Conservation (phyloP, 2,888 invertebrate species). For the Phania funesta region DNA sequence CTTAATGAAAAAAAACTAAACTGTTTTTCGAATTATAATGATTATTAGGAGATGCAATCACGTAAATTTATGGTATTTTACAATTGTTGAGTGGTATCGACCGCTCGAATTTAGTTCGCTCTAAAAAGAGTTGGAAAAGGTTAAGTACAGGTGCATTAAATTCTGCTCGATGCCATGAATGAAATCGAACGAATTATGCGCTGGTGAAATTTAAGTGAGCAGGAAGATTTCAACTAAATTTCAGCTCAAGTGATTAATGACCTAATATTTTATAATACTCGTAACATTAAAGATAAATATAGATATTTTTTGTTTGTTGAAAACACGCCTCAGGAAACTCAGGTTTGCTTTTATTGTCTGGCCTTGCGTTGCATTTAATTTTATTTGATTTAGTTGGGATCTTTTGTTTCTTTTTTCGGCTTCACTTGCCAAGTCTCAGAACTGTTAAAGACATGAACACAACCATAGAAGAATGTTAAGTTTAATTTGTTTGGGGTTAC, state of each 20-base stretch:
- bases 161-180: neutral
- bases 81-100: too few relatives aligned
- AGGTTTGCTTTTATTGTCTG: constrained; percentile 38
- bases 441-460: constrained; percentile 2
- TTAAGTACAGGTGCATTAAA: constrained; percentile 7
- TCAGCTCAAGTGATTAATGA: constrained; percentile 61
- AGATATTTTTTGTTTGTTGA: neutral
- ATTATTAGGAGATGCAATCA: too few relatives aligned
- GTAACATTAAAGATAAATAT: neutral
- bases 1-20: too few relatives aligned
- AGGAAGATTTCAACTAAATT: constrained; percentile 28
- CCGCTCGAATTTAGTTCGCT: neutral
- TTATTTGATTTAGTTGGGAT: constrained; percentile 15
- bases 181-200: neutral
- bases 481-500: constrained; percentile 40
- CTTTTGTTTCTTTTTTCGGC: constrained; percentile 1
- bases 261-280: constrained; percentile 63
- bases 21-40: too few relatives aligned
- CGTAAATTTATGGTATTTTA: too few relatives aligned
- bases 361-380: constrained; percentile 3
- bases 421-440: constrained; percentile 5
- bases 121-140: neutral
- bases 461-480: constrained; percentile 46
- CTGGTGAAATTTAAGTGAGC: neutral
- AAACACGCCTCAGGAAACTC: constrained; percentile 49